Evolutionary conservation across 2,888 invertebrate genomes (phyloP), one percentile per base, ranked within the genome.

Genomic region (Troilus luridus): DNA sequence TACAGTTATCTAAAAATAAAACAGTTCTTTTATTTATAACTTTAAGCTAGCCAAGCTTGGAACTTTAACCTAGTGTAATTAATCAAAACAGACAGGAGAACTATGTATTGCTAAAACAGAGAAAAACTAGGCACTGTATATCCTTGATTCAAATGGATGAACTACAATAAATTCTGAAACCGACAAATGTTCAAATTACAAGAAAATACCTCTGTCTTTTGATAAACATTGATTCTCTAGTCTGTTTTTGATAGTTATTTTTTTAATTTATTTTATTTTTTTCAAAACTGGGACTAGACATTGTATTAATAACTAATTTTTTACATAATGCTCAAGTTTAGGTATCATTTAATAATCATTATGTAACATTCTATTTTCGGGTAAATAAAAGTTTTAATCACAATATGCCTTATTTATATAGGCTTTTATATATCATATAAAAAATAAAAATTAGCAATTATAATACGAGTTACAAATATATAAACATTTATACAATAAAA

Each of bases 1-100:
- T 90, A 90, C 81, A 88, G 27, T 58, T 90, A 60, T 90, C 85
- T 90, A 90, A 90, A 81, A 90, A 89, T 56, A 90, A 85, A 59
- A 81, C 41, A 77, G 59, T 90, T 90, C 41, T 89, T 90, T 56
- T 59, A 90, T 77, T 77, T 41, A 17, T 77, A 41, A 77, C 19
- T 10, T 89, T 67, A 89, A 58, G 24, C 72, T 89, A 60, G 41
- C 9, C 64, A 89, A 64, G 60, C 72, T 89, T 89, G 89, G 72
- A 89, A 72, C 67, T 89, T 89, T 60, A 88, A 62, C 88, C 64
- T 67, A 67, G 60, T 60, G 67, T 64, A 89, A 41, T 64, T 67
- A 89, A 54, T 64, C 41, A 58, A 56, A 85, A 56, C 12, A 56
- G 85, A 85, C 85, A 85, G 56, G 85, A 56, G 85, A 85, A 85